phyloP scores from a whole-genome alignment of 2,888 invertebrate genomes.

The Abrostola tripartita region DNA sequence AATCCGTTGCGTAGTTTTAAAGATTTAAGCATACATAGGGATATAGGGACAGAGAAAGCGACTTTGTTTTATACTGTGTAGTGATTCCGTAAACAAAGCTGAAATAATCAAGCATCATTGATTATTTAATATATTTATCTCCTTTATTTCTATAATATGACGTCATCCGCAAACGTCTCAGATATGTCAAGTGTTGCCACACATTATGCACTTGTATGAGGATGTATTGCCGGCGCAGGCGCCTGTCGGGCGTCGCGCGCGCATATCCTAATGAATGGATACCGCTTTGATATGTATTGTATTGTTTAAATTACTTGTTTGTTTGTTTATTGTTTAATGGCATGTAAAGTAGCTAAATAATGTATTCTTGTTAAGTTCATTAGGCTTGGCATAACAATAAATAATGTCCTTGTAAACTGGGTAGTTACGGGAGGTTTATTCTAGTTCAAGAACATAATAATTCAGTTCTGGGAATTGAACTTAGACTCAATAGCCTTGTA shows the following conservation, averaged over 20 bases:
- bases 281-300: constrained; percentile 19
- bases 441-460: too few relatives aligned
- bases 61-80: too few relatives aligned
- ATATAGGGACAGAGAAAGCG: too few relatives aligned
- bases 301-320: constrained; percentile 33
- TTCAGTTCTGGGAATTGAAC: too few relatives aligned
- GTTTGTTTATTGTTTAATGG: constrained; percentile 2
- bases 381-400: too few relatives aligned
- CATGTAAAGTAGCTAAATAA: not conserved
- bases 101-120: too few relatives aligned
- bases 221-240: constrained; percentile 23
- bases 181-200: not conserved
- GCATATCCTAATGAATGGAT: constrained; percentile 33
- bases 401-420: too few relatives aligned
- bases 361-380: not conserved
- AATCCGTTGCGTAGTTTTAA: too few relatives aligned
- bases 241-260: constrained; percentile 19
- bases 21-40: too few relatives aligned
- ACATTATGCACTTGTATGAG: constrained; percentile 26
- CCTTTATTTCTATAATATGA: not conserved
- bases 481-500: too few relatives aligned
- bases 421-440: too few relatives aligned
- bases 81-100: too few relatives aligned
- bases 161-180: not conserved
- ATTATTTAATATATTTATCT: not conserved